Evolutionary conservation across 92 coral and sea anemone genomes (phyloP).

Genomic region (Heliopora coerulea): DNA sequence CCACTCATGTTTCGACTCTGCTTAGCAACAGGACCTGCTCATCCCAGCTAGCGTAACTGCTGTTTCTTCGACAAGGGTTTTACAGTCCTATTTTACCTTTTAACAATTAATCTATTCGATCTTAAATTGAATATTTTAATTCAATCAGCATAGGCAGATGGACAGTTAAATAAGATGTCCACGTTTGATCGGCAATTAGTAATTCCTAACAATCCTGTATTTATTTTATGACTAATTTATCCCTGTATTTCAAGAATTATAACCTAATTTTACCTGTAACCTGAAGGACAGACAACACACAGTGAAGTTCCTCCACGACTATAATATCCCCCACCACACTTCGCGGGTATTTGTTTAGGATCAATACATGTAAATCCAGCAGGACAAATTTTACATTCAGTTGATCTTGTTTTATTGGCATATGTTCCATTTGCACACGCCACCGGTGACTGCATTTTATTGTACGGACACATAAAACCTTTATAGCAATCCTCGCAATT

Average conservation of each 20-base stretch:
- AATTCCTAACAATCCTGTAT: no score
- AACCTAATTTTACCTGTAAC: conserved; percentile 32
- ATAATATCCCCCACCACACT: conserved; percentile 52
- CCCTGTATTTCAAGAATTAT: background rate
- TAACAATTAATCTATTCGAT: no score
- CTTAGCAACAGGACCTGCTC: no score
- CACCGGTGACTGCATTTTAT: conserved; percentile 58
- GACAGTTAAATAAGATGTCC: no score
- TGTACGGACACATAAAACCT: conserved; percentile 65
- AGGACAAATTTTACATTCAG: conserved; percentile 65
- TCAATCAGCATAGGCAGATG: no score
- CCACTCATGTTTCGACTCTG: no score
- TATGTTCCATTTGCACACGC: conserved; percentile 64
- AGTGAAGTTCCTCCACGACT: conserved; percentile 19
- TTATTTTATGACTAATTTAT: background rate
- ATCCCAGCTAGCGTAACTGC: no score
- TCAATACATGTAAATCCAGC: conserved; percentile 69
- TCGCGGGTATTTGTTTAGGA: conserved; percentile 41
- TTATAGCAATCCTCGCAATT: conserved; percentile 58
- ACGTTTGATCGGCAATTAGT: no score
- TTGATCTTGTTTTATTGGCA: conserved; percentile 43
- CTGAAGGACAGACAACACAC: conserved; percentile 40
- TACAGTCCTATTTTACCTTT: no score
- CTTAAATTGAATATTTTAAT: no score
- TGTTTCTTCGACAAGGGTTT: no score